Percentiles rank a stretch among this genome's conserved stretches.
phyloP scores from a whole-genome alignment of 2,797 vertebrate genomes.

The Merluccius polli region DNA sequence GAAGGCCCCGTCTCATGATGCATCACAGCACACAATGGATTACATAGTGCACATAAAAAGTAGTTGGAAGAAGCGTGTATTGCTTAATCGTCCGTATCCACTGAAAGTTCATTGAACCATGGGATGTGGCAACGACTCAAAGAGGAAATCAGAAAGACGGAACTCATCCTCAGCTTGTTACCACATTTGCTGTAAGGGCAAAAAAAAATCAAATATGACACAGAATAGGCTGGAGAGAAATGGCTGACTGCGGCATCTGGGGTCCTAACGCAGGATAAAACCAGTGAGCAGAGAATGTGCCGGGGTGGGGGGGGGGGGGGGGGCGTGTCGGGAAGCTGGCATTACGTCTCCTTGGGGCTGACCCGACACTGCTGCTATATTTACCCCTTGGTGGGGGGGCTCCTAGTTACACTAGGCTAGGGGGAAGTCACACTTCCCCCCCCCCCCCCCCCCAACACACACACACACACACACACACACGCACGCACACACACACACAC shows the following conservation, averaged over 20 bases:
- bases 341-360: background rate
- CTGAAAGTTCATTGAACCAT: background rate
- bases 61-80: background rate
- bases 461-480: background rate
- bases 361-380: constrained; percentile 39
- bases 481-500: too few relatives aligned
- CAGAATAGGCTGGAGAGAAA: background rate
- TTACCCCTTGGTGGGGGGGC: constrained; percentile 37
- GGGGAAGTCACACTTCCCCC: background rate
- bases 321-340: constrained; percentile 24
- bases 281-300: background rate
- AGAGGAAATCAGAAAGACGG: background rate
- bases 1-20: background rate
- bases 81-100: background rate
- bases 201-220: background rate
- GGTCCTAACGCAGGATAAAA: background rate
- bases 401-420: background rate
- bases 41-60: background rate
- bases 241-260: background rate
- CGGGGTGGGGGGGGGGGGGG: background rate
- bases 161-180: background rate
- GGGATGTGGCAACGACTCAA: background rate
- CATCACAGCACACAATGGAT: background rate
- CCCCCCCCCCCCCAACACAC: background rate
- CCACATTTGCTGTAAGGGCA: background rate